Evolutionary conservation across 35 echinoderm and acorn worm genomes (phyloP).

Genomic region (Holothuria glaberrima): DNA sequence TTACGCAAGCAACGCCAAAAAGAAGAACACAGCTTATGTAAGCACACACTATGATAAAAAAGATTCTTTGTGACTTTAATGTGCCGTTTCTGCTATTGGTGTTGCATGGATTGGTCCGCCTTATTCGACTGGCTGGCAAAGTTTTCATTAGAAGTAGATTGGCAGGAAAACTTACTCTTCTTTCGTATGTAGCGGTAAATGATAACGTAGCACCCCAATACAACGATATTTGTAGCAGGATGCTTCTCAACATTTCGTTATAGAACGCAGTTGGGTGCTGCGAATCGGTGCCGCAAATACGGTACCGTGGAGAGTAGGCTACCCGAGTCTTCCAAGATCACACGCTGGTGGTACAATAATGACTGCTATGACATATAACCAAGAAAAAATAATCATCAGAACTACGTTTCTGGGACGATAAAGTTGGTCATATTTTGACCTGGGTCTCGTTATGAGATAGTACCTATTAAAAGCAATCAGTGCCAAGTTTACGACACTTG

Average conservation of each 20-base stretch:
- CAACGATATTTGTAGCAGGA: too few relatives aligned
- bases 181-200: neutral
- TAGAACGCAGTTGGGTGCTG: too few relatives aligned
- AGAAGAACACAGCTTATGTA: slow-evolving; percentile 10
- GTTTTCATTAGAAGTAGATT: neutral
- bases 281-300: neutral
- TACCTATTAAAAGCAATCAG: slow-evolving; percentile 67
- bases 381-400: neutral
- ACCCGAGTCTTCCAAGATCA: slow-evolving; percentile 8
- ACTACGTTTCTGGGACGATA: neutral
- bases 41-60: neutral
- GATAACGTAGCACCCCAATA: neutral
- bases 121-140: neutral
- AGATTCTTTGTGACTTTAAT: slow-evolving; percentile 4
- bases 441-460: slow-evolving; percentile 14
- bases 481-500: slow-evolving; percentile 51
- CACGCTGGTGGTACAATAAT: neutral
- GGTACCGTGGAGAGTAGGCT: neutral
- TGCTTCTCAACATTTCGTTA: too few relatives aligned
- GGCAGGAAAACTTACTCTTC: too few relatives aligned
- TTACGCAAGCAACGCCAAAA: too few relatives aligned
- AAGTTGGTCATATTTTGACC: neutral
- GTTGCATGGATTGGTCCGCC: too few relatives aligned
- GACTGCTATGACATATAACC: neutral
- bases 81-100: neutral